Evolutionary conservation across 1,140 invertebrate species (phyloP).

Genomic region (Spodoptera frugiperda): DNA sequence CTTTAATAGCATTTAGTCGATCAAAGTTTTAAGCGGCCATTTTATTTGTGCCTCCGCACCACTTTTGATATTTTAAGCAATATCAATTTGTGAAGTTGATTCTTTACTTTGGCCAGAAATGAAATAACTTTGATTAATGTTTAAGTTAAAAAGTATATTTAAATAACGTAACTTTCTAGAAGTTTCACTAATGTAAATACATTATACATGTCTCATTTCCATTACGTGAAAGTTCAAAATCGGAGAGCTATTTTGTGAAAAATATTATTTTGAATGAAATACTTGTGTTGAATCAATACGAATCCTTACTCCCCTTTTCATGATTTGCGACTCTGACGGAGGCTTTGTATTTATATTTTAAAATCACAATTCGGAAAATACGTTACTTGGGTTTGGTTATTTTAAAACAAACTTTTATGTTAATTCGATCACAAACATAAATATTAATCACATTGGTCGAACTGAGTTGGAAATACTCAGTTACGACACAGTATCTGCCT

Average conservation of each 20-base stretch:
- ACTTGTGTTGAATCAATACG: neutral
- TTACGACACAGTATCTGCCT: too few relatives aligned
- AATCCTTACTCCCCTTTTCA: too few relatives aligned
- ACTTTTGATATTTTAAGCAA: neutral
- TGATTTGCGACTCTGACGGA: too few relatives aligned
- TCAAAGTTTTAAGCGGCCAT: too few relatives aligned
- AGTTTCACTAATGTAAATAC: conserved; percentile 20
- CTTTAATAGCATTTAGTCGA: neutral
- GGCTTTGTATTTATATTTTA: too few relatives aligned
- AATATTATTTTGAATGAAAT: neutral
- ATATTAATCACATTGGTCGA: too few relatives aligned
- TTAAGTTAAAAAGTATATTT: conserved; percentile 5
- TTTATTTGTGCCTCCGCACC: neutral
- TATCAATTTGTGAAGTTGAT: neutral
- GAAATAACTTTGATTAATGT: neutral
- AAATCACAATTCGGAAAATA: too few relatives aligned
- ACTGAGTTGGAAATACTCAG: too few relatives aligned
- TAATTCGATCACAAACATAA: too few relatives aligned
- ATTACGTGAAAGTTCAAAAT: conserved; percentile 9
- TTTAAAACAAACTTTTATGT: too few relatives aligned
- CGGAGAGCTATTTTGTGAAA: neutral
- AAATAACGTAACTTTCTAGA: conserved; percentile 22
- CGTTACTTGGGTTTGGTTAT: too few relatives aligned
- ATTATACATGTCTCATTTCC: conserved; percentile 11
- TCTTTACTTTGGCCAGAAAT: too few relatives aligned